These are phyloP conservation scores for Gallinago media DNA, from an alignment of 2,113 vertebrate genomes.

Conservation along the genomic window DNA sequence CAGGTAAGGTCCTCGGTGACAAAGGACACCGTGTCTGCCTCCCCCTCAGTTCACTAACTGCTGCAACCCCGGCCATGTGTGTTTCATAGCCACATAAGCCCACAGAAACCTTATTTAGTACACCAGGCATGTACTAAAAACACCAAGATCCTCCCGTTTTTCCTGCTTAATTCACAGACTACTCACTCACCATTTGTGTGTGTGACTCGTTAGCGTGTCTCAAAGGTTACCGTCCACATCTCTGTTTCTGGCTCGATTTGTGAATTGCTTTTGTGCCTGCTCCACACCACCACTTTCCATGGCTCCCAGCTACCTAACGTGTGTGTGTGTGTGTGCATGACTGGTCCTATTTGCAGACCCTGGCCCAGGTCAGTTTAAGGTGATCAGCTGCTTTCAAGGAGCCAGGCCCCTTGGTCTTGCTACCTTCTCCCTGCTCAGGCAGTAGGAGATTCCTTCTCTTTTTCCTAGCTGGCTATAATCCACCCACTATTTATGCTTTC, in stretches of 20 bases:
- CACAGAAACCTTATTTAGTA: background rate
- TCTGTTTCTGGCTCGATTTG: background rate
- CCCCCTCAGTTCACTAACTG: background rate
- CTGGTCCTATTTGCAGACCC: background rate
- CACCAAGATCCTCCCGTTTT: background rate
- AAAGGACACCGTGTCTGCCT: background rate
- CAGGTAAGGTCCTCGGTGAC: background rate
- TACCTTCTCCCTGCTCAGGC: background rate
- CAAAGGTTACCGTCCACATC: background rate
- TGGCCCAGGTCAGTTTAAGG: background rate
- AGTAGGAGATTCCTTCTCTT: background rate
- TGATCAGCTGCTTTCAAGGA: background rate
- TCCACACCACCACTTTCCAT: background rate
- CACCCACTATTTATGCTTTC: slow-evolving; percentile 19
- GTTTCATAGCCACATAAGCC: background rate
- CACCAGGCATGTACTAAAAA: background rate
- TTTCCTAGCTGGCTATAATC: background rate
- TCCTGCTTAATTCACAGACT: background rate
- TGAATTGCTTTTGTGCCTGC: background rate
- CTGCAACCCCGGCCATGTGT: background rate
- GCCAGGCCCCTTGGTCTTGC: background rate
- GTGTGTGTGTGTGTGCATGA: background rate
- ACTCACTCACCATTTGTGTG: background rate
- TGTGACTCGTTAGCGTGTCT: rapidly evolving
- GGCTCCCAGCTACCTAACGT: background rate